Percentiles rank a stretch among this genome's conserved stretches.
phyloP scores from a whole-genome alignment of 2,113 vertebrate genomes.

The Brachyhypopomus occidentalis region DNA sequence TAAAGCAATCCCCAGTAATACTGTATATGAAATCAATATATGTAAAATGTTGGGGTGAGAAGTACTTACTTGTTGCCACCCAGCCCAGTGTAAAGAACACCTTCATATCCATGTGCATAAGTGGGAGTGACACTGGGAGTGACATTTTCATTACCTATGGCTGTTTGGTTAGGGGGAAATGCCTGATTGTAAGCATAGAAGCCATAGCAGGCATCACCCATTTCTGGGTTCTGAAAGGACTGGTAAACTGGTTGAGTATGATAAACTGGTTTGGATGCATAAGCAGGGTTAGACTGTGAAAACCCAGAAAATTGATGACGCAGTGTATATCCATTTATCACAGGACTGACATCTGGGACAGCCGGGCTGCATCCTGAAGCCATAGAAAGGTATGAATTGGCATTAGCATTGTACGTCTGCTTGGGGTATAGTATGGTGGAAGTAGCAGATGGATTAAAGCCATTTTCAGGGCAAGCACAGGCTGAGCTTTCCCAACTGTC shows the following conservation, averaged over 20 bases:
- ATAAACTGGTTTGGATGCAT: not conserved
- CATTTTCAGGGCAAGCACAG: not conserved
- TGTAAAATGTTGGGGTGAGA: not conserved
- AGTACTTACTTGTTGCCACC: constrained; percentile 23
- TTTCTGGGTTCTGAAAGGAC: not conserved
- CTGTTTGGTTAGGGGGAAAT: not conserved
- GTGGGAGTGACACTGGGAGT: not conserved
- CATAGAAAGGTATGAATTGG: not conserved
- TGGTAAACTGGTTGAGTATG: constrained; percentile 11
- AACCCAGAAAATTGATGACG: not conserved
- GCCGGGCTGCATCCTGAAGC: not conserved
- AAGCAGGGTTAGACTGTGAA: not conserved
- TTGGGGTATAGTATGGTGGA: not conserved
- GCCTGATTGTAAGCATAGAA: constrained; percentile 19
- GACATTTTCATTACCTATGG: not conserved
- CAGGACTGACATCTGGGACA: not conserved
- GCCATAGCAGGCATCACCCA: not conserved
- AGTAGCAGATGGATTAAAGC: not conserved
- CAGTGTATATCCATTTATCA: not conserved
- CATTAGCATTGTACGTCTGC: not conserved
- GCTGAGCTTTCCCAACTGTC: not conserved
- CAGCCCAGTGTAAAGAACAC: not conserved
- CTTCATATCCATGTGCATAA: constrained; percentile 1
- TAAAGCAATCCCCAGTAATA: not conserved
- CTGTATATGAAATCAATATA: no score